Conservation (phyloP, 1,140 invertebrate species). For the Physella acuta region DNA sequence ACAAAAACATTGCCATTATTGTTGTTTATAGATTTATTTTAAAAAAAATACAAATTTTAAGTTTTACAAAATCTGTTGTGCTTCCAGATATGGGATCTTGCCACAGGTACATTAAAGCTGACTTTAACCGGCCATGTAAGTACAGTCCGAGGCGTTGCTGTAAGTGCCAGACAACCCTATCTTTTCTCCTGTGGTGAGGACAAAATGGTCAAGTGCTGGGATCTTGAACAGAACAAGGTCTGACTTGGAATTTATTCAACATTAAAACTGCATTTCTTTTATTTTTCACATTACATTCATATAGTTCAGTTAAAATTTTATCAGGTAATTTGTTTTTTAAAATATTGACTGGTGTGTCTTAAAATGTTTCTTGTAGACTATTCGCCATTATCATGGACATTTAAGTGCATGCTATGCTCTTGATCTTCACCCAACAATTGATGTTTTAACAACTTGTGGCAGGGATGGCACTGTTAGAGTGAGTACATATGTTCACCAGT, state of each 20-base stretch:
- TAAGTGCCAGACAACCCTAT: constrained; percentile 94
- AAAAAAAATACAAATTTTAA: not conserved
- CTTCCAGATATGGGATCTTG: constrained; percentile 97
- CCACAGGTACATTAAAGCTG: constrained; percentile 90
- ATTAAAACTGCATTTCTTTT: no score
- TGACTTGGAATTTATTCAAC: no score
- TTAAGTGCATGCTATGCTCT: constrained; percentile 94
- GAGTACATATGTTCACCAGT: no score
- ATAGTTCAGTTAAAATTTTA: not conserved
- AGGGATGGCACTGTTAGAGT: constrained; percentile 93
- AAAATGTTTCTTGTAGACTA: constrained; percentile 67
- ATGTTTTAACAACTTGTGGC: constrained; percentile 91
- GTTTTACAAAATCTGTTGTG: not conserved
- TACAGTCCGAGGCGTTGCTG: constrained; percentile 90
- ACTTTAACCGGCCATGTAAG: constrained; percentile 98
- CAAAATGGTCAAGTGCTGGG: constrained; percentile 99
- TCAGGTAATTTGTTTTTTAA: not conserved
- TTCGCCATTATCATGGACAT: constrained; percentile 98
- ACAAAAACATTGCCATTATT: no score
- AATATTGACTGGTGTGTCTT: constrained; percentile 1
- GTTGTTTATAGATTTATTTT: no score
- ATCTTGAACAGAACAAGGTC: constrained; percentile 98
- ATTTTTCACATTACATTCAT: no score
- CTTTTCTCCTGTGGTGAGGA: constrained; percentile 99
- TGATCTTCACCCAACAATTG: constrained; percentile 92